Base-by-base conservation (phyloP, 2,797 vertebrate species). In the Menidia menidia region DNA sequence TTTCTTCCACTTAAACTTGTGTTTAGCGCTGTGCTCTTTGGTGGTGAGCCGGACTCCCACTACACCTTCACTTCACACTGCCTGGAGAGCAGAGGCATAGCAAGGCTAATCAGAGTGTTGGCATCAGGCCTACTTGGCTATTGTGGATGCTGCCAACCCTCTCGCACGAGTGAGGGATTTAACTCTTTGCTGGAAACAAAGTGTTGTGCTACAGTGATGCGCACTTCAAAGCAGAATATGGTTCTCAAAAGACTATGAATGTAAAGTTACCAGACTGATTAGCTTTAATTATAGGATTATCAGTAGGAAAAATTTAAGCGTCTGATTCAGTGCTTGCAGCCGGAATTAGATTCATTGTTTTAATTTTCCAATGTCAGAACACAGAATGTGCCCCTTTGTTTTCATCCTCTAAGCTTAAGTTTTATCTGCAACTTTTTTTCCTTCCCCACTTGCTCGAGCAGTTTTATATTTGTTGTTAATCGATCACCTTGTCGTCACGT, bases 1-100 rank as follows among this genome's bases (percentile, higher is more conserved):
- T 91, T 90, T 87, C 83, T 90, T 92, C 88, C 89, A 92, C 86
- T 89, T 92, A 90, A 88, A 92, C 87, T 91, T 90, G 85, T 90
- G 89, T 89, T 92, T 83, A 90, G 85, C 80, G 73, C 84, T 64
- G 78, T 85, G 81, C 83, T 90, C 87, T 89, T 87, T 89, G 86
- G 88, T 89, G 89, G 88, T 89, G 90, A 91, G 85, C 78, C 71
- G 75, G 78, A 76, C 82, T 90, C 90, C 88, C 90, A 79, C 74
- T 79, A 79, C 87, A 88, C 89, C 88, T 89, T 80, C 69, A 73
- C 81, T 87, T 80, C 55, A 25, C 71, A 68, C 63, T 77, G 86
- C 86, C 84, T 84, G 81, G 87, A 93, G 92, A 89, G 76, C 83
- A 63, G 75, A 88, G 83, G 73, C 87, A 82, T 58, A 80, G 86